Percentiles rank a stretch among this genome's conserved stretches.
These are phyloP conservation scores for Oncorhynchus keta DNA, from an alignment of 2,113 vertebrate species.

Conservation along the genomic window DNA sequence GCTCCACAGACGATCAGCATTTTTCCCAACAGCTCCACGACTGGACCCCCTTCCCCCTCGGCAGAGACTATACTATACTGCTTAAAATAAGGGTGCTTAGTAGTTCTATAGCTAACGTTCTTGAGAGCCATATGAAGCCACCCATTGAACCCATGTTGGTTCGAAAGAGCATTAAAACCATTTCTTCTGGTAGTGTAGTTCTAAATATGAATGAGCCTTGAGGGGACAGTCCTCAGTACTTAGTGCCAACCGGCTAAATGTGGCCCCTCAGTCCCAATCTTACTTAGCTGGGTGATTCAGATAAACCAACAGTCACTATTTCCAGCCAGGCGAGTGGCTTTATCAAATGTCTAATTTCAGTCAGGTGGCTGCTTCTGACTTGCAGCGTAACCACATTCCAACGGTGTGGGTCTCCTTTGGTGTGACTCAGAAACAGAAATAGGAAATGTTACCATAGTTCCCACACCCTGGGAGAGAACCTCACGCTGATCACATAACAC, in stretches of 20 bases:
- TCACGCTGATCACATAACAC: not conserved
- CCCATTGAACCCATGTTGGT: too few species aligned
- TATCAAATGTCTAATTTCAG: constrained; percentile 61
- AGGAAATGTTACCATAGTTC: constrained; percentile 32
- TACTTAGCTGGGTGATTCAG: constrained; percentile 59
- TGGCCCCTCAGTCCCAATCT: constrained; percentile 55
- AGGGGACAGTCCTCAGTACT: constrained; percentile 50
- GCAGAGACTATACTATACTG: too few species aligned
- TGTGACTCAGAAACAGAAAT: constrained; percentile 49
- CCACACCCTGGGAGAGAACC: constrained; percentile 28
- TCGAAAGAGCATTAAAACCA: too few species aligned
- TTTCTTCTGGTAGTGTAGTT: constrained; percentile 37
- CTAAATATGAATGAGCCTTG: constrained; percentile 61
- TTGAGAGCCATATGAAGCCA: too few species aligned
- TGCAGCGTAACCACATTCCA: constrained; percentile 46
- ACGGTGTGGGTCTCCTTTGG: constrained; percentile 33
- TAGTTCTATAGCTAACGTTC: too few species aligned
- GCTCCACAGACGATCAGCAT: constrained; percentile 49
- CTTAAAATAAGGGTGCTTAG: too few species aligned
- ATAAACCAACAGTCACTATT: constrained; percentile 67
- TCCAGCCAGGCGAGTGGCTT: constrained; percentile 53
- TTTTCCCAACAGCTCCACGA: constrained; percentile 45
- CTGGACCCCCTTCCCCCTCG: constrained; percentile 27
- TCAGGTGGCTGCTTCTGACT: constrained; percentile 30
- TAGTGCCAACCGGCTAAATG: constrained; percentile 61